Evolutionary conservation across 2,888 invertebrate genomes (phyloP).

Genomic region (Smittia aterrima): DNA sequence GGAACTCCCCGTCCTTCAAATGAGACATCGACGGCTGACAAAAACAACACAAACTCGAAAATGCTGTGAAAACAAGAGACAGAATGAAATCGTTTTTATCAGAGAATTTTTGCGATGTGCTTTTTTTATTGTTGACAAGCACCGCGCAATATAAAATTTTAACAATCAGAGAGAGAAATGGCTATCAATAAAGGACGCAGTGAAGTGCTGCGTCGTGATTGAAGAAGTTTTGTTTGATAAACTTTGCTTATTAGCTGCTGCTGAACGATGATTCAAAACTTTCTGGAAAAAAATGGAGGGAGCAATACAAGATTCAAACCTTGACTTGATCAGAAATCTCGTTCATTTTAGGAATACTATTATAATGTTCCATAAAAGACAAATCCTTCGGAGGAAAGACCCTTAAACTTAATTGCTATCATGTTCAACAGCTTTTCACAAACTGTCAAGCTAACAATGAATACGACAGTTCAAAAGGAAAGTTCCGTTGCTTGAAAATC

Average conservation of each 20-base stretch:
- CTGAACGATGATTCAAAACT: no score
- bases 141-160: constrained; percentile 37
- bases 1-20: background rate
- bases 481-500: background rate
- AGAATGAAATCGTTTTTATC: constrained; percentile 9
- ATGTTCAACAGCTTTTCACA: no score
- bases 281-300: no score
- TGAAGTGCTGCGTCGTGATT: background rate
- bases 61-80: constrained; percentile 30
- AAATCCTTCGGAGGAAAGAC: no score
- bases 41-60: constrained; percentile 38
- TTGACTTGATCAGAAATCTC: no score
- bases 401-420: no score
- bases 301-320: no score
- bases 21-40: constrained; percentile 26
- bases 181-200: constrained; percentile 25
- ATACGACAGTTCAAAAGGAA: no score
- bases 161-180: constrained; percentile 29
- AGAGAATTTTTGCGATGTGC: constrained; percentile 28
- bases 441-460: no score
- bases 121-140: constrained; percentile 41
- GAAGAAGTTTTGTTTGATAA: background rate
- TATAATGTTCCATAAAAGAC: no score
- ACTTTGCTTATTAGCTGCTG: no score
- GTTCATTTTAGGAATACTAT: no score